Percentiles rank a stretch among this genome's conserved stretches.
Conservation (phyloP, 2,113 vertebrate species). For the Pontoporia blainvillei region DNA sequence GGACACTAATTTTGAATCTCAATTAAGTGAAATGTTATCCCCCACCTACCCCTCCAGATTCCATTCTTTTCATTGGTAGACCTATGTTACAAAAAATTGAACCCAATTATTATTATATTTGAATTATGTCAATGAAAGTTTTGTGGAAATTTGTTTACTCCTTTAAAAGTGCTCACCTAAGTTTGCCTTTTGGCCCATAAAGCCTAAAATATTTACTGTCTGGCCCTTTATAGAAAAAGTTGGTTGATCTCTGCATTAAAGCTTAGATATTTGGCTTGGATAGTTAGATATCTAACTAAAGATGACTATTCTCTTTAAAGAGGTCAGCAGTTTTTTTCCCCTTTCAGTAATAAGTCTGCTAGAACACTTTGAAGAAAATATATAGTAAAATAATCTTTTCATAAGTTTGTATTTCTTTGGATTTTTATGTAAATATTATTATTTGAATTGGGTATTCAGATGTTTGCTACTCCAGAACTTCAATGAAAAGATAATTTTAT, state of each 20-base stretch:
- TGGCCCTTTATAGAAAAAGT: background rate
- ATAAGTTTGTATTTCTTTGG: background rate
- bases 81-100: background rate
- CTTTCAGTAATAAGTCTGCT: background rate
- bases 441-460: slow-evolving; percentile 2
- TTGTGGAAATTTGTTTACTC: background rate
- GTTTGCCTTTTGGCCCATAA: background rate
- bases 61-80: background rate
- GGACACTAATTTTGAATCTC: background rate
- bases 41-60: background rate
- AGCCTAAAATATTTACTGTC: background rate
- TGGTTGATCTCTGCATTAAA: background rate
- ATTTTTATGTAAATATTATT: background rate
- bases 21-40: background rate
- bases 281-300: background rate
- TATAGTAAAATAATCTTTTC: background rate
- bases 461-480: background rate
- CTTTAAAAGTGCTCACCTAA: background rate
- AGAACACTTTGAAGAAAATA: background rate
- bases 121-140: background rate
- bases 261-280: background rate
- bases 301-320: background rate
- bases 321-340: background rate
- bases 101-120: slow-evolving; percentile 1
- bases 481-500: slow-evolving; percentile 3